Conservation (phyloP, 2,888 invertebrate genomes). For the Odontothrips loti region DNA sequence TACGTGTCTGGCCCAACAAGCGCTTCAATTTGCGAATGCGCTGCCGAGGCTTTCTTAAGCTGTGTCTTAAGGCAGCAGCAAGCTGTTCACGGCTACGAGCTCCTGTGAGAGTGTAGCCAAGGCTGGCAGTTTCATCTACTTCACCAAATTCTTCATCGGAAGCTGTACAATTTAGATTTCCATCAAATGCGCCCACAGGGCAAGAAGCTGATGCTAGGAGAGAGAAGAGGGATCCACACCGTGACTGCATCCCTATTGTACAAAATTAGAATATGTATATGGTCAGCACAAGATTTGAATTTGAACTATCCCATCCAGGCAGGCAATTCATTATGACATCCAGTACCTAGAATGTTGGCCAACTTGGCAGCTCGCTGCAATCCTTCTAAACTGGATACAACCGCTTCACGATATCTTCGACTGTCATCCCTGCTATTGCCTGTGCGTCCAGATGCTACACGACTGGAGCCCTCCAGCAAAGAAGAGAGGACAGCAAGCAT, state of each 20-base stretch:
- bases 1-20: slow-evolving; percentile 37
- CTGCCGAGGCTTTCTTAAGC: not conserved
- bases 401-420: slow-evolving; percentile 59
- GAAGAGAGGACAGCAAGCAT: slow-evolving; percentile 84
- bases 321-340: not conserved
- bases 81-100: not conserved
- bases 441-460: not conserved
- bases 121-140: not conserved
- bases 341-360: slow-evolving; percentile 71
- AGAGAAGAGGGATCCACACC: slow-evolving; percentile 86
- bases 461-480: slow-evolving; percentile 51
- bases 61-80: not conserved
- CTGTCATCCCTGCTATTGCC: slow-evolving; percentile 16
- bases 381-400: slow-evolving; percentile 82
- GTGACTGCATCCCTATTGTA: slow-evolving; percentile 67
- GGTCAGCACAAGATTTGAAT: not conserved
- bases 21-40: slow-evolving; percentile 35
- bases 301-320: not conserved
- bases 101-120: not conserved
- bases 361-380: slow-evolving; percentile 87
- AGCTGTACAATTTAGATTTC: not conserved
- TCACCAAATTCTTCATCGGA: not conserved
- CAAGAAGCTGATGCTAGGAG: slow-evolving; percentile 85
- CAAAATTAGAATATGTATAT: slow-evolving; percentile 3
- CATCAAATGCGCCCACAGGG: slow-evolving; percentile 49